Conservation (phyloP, 2,113 vertebrate species). For the Acinonyx jubatus region DNA sequence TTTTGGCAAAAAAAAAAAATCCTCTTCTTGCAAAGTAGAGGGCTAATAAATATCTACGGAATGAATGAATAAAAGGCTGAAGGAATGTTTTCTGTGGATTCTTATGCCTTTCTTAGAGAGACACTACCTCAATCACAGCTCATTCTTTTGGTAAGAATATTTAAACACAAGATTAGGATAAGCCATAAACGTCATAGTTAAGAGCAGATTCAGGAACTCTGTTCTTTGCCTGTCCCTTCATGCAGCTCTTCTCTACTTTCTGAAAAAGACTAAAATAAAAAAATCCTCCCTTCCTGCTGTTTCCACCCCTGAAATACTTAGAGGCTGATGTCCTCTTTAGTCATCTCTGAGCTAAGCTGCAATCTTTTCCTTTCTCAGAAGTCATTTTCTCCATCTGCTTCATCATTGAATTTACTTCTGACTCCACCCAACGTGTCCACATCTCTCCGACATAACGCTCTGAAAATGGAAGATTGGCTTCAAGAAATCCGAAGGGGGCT, state of each 20-base stretch:
- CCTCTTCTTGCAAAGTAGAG: background rate
- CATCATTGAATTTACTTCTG: constrained; percentile 54
- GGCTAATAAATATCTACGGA: background rate
- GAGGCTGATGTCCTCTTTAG: constrained; percentile 49
- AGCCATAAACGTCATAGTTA: background rate
- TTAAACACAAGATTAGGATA: background rate
- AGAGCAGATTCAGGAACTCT: background rate
- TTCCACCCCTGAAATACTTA: constrained; percentile 45
- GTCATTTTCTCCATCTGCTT: constrained; percentile 14
- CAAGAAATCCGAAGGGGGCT: background rate
- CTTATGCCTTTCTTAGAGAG: background rate
- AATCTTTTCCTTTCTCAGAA: constrained; percentile 63
- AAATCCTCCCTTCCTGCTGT: background rate
- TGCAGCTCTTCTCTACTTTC: background rate
- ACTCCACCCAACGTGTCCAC: background rate
- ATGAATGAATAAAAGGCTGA: background rate
- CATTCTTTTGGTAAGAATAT: constrained; percentile 36
- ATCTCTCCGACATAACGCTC: background rate
- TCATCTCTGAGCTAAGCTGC: constrained; percentile 46
- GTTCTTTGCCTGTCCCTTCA: constrained; percentile 21
- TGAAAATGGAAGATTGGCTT: background rate
- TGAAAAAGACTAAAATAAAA: background rate
- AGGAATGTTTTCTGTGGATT: background rate
- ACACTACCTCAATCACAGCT: background rate
- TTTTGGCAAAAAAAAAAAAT: background rate